These are phyloP conservation scores for Heliconius hewitsoni DNA, from an alignment of 1,140 invertebrate genomes.

Conservation along the genomic window DNA sequence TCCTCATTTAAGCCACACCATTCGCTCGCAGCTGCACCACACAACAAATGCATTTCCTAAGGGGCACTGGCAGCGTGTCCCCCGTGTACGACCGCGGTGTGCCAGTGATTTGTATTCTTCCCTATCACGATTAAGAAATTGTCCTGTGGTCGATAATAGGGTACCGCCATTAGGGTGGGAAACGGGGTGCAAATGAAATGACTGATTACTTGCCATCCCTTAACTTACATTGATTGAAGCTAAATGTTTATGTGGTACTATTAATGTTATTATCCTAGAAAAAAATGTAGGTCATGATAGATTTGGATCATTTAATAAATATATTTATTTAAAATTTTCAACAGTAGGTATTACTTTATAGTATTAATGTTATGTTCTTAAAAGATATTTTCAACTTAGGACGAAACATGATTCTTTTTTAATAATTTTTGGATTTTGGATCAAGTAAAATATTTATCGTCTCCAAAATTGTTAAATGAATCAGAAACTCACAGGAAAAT, in stretches of 20 bases:
- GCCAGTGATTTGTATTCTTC: conserved; percentile 70
- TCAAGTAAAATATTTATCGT: no score
- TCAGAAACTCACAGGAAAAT: no score
- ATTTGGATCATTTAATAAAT: no score
- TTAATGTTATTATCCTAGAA: neutral
- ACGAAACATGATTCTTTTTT: no score
- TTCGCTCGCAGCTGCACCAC: conserved; percentile 29
- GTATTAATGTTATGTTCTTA: no score
- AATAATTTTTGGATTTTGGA: no score
- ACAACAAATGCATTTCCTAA: conserved; percentile 49
- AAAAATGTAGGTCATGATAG: neutral
- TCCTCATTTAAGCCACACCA: neutral
- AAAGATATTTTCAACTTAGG: no score
- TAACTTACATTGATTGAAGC: conserved; percentile 3
- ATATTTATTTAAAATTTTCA: no score
- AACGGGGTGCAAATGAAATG: conserved; percentile 35
- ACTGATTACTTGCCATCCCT: conserved; percentile 30
- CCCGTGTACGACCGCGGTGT: conserved; percentile 61
- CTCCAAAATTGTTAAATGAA: no score
- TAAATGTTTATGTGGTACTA: neutral
- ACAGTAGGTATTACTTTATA: no score
- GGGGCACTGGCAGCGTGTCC: conserved; percentile 51
- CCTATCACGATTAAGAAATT: conserved; percentile 71
- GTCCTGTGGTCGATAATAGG: conserved; percentile 47
- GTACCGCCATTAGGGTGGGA: conserved; percentile 15